Percentiles rank a stretch among this genome's conserved stretches.
phyloP scores from a whole-genome alignment of 1,140 invertebrate species.

The Chironomus striatipennis region DNA sequence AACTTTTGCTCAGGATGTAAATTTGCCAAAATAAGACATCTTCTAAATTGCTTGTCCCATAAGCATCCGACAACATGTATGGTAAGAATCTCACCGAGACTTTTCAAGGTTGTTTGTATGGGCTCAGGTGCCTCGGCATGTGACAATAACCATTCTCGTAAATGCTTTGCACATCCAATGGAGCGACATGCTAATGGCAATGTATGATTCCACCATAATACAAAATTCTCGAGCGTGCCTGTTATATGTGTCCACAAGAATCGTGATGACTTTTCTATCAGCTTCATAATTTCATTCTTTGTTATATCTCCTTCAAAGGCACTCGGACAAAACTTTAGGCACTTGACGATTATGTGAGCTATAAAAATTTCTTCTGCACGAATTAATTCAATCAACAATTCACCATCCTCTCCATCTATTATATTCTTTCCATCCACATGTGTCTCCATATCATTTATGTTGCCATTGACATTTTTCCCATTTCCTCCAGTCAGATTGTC shows the following conservation, averaged over 20 bases:
- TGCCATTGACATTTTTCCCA: not conserved
- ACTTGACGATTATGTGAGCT: conserved; percentile 34
- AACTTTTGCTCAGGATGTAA: not conserved
- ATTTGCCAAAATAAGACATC: not conserved
- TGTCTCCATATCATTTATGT: not conserved
- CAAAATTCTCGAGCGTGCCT: conserved; percentile 61
- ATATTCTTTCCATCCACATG: not conserved
- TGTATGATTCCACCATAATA: conserved; percentile 67
- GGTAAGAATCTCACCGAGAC: conserved; percentile 62
- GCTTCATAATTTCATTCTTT: conserved; percentile 38
- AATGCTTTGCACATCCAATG: conserved; percentile 57
- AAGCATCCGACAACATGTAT: conserved; percentile 61
- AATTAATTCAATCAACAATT: conserved; percentile 24
- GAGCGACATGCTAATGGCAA: conserved; percentile 52
- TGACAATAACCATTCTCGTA: conserved; percentile 53
- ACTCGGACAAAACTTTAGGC: conserved; percentile 35
- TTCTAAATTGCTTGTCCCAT: conserved; percentile 62
- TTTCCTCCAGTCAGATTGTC: conserved; percentile 24
- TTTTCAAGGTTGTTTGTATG: conserved; percentile 56
- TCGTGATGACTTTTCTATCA: conserved; percentile 48
- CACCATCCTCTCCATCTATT: not conserved
- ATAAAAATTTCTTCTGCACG: conserved; percentile 31
- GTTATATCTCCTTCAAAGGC: conserved; percentile 32
- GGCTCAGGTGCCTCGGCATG: conserved; percentile 55
- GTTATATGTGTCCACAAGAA: conserved; percentile 65